A percentile compares a stretch with the other conserved stretches of the same genome.
phyloP scores from a whole-genome alignment of 2,888 invertebrate genomes.

The Drosophila rubida region DNA sequence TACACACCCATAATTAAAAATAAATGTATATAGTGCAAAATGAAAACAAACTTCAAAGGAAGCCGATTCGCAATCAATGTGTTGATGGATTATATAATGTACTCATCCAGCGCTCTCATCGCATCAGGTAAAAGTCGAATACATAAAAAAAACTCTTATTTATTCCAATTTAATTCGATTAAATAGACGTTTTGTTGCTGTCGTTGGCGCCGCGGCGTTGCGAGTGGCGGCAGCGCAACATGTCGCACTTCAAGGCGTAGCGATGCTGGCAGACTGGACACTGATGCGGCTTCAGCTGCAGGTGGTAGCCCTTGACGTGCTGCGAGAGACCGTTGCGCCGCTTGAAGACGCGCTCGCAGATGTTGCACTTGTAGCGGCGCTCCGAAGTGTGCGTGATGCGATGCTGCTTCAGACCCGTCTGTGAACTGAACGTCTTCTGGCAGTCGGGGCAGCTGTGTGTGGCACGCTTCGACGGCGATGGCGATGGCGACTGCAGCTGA shows the following conservation, averaged over 20 bases:
- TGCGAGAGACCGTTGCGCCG: constrained; percentile 83
- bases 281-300: constrained; percentile 83
- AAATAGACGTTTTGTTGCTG: not conserved
- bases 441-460: constrained; percentile 61
- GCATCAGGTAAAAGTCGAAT: not conserved
- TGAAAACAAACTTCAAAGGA: constrained; percentile 15
- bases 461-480: constrained; percentile 4
- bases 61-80: too few relatives aligned
- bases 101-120: too few relatives aligned
- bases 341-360: constrained; percentile 83
- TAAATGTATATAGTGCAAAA: constrained; percentile 60
- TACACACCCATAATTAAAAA: constrained; percentile 32
- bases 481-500: not conserved
- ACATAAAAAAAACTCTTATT: not conserved
- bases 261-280: constrained; percentile 82
- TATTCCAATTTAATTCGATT: not conserved
- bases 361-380: constrained; percentile 80
- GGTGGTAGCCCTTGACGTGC: constrained; percentile 83
- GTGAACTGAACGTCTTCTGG: constrained; percentile 60
- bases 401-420: constrained; percentile 82
- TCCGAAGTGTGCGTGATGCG: constrained; percentile 82
- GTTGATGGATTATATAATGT: too few relatives aligned
- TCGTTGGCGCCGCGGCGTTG: constrained; percentile 49
- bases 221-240: constrained; percentile 84
- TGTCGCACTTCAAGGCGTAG: constrained; percentile 84